Evolutionary conservation across 2,113 vertebrate genomes (phyloP), one percentile per base, ranked within the genome.

Genomic region (Alces alces): DNA sequence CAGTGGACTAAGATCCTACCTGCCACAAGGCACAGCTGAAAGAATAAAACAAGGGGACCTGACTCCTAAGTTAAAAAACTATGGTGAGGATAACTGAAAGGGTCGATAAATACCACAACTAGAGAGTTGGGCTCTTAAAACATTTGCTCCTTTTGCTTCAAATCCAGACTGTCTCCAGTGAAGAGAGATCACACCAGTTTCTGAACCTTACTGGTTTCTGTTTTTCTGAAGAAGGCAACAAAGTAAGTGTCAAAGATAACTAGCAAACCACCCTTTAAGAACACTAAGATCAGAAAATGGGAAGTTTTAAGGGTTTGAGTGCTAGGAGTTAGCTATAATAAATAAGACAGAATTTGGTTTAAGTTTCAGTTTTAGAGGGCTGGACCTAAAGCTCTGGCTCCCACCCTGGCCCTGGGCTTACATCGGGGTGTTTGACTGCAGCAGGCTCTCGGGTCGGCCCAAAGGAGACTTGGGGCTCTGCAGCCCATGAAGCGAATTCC

Each of bases 401-500:
- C 92, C 64, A 30, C 70, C 47, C 12, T 1, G 9, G 45, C 30
- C 58, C 47, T 6, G 11, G 30, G 86, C 99, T 99, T 98, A 99
- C 99, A 98, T 90, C 30, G 98, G 96, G n/a, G 98, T 87, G 36
- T 91, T 97, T n/a, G 96, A 95, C 33, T 98, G 99, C 23, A 98
- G 98, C 10, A 99, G 98, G 98, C 97, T 99, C 98, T 99, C 99
- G 73, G 98, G 98, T 93, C 98, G 98, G 97, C 98, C 88, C 91
- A 97, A 0, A 28, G 98, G 76, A 58, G 98, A 98, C 95, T 92
- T 97, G 52, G 95, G 96, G 0, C 83, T 97, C 97, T 99, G 99
- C 97, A 99, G 96, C 45, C 98, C 98, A 70, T 99, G 99, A 93
- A 99, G 98, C 3, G 99, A 99, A 83, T 99, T 99, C 99, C 99